Evolutionary conservation across 2,797 vertebrate species (phyloP), one percentile per base, ranked within the genome.

Genomic region (Parambassis ranga): DNA sequence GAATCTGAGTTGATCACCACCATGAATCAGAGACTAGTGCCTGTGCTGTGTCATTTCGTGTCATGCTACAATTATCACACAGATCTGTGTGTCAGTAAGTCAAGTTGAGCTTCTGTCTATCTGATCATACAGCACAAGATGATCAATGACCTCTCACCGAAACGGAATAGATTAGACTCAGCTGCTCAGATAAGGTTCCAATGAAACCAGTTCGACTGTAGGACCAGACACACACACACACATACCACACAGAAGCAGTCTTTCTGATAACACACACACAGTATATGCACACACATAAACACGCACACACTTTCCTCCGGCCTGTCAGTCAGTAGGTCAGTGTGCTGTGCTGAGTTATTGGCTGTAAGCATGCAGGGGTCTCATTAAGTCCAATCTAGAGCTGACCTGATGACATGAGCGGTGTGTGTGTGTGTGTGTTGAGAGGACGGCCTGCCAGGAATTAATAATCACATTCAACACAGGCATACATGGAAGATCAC

Each of bases 311-410:
- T 7, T 2, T 60, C 57, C 53, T 56, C 13, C 37, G 46, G 15
- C 31, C 46, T 57, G 58, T 58, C 67, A 71, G 71, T 77, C 77
- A 76, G 77, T 75, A 44, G 71, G 78, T 74, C 66, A 78, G 74
- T 71, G 14, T 71, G 74, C 42, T 69, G 57, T 52, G 66, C 47
- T 65, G 77, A 78, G 63, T 65, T 74, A 82, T 67, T 74, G 39
- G 28, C 52, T 72, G 65, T 18, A 27, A 58, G 48, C 49, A 58
- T 36, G 61, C 70, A 61, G 57, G 8, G 4, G 37, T 66, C 68
- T 81, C 79, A 79, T 85, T 81, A 77, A 65, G 51, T 77, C 65
- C 69, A 74, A 79, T 85, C 68, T 83, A 69, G 48, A 70, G 79
- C 77, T 57, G 27, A 49, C 65, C 65, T 51, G 65, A 82, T 72